Evolutionary conservation across 2,797 vertebrate species (phyloP).

Genomic region (Monodelphis domestica): DNA sequence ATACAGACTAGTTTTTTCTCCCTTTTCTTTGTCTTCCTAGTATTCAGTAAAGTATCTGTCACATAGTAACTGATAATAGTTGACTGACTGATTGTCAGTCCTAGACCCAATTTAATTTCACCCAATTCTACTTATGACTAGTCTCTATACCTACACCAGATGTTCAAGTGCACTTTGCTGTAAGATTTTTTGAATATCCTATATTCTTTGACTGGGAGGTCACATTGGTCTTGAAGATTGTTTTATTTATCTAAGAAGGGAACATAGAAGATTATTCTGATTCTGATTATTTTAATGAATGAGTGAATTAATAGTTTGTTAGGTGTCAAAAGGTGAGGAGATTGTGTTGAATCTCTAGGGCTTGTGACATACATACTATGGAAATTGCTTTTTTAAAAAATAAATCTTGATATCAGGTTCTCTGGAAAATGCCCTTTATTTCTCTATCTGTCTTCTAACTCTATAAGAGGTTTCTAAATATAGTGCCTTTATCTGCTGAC

Average conservation of each 20-base stretch:
- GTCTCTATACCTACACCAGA: neutral
- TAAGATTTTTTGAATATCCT: neutral
- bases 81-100: neutral
- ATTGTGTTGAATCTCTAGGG: neutral
- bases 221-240: neutral
- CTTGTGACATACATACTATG: neutral
- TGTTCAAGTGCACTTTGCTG: neutral
- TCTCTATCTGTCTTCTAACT: neutral
- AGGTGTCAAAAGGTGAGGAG: neutral
- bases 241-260: neutral
- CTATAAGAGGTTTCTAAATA: neutral
- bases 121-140: neutral
- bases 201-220: neutral
- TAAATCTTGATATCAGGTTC: neutral
- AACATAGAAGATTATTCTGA: neutral
- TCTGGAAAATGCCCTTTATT: neutral
- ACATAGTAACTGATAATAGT: neutral
- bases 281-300: neutral
- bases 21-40: neutral
- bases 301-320: neutral
- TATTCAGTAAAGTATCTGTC: neutral
- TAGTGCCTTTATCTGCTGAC: neutral
- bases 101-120: neutral
- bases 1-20: neutral
- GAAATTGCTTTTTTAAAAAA: conserved; percentile 1